Base-by-base conservation (phyloP, 2,888 invertebrate genomes). In the Diploptera punctata region DNA sequence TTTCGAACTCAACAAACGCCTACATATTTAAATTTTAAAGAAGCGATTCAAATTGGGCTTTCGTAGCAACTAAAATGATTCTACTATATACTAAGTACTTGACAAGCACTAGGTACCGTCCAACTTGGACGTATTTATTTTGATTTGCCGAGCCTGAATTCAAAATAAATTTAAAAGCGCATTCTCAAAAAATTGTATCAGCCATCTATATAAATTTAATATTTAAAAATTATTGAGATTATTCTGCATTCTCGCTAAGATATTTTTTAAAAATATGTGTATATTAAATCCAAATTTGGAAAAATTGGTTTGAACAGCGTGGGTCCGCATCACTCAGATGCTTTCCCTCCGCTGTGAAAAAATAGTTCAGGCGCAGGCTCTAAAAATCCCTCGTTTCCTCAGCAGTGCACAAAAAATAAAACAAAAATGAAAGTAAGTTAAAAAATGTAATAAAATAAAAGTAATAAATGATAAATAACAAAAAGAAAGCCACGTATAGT, bases 321-420 rank as follows among this genome's bases (percentile, higher is more conserved):
- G n/a, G n/a, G n/a, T n/a, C n/a, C 47, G 3, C 47, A 47, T 18
- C 47, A 19, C 18, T 7, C 19, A 19, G 47, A 47, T 47, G 18
- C 47, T n/a, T n/a, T n/a, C n/a, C n/a, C n/a, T n/a, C n/a, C n/a
- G n/a, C n/a, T n/a, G n/a, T n/a, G n/a, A n/a, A n/a, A n/a, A n/a
- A 33, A 7, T 10, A 7, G 33, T 33, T 33, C 33, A 33, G n/a
- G n/a, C n/a, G n/a, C n/a, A n/a, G n/a, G n/a, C n/a, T n/a, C n/a
- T n/a, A n/a, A n/a, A 61, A 31, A 10, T 33, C 62, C 21, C 62
- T 62, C 38, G 43, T 38, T 62, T 62, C 62, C 62, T 62, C 62
- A 62, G 62, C 62, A 62, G 62, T 62, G 62, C 62, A 43, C 21
- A 62, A 43, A 62, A 33, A 62, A 21, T 31, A 4, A 61, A 13